phyloP scores from a whole-genome alignment of 2,113 vertebrate genomes.

The Miniopterus natalensis region DNA sequence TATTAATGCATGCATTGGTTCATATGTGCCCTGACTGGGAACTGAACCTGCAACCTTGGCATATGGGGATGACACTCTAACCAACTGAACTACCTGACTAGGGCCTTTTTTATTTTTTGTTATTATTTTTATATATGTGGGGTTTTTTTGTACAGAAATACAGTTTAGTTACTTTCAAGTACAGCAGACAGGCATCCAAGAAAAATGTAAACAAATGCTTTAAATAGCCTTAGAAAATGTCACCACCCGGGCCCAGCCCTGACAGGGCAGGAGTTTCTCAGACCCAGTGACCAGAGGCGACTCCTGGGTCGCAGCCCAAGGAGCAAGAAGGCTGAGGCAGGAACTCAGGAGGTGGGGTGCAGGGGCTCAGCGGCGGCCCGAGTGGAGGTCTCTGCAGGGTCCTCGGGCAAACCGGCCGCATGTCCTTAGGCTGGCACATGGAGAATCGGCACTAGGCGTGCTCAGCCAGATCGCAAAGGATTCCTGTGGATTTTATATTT shows the following conservation, averaged over 20 bases:
- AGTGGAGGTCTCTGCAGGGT: background rate
- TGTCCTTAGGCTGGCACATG: background rate
- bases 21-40: background rate
- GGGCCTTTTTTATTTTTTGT: too few species aligned
- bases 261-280: background rate
- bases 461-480: background rate
- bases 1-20: too few species aligned
- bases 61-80: too few species aligned
- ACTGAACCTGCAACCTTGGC: background rate
- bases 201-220: background rate
- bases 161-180: background rate
- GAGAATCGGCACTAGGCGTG: background rate
- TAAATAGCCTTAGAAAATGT: background rate
- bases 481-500: background rate
- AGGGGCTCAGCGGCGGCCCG: background rate
- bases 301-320: background rate
- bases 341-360: background rate
- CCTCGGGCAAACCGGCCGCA: background rate
- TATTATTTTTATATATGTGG: background rate
- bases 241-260: background rate
- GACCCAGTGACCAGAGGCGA: background rate
- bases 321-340: background rate
- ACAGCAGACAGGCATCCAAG: background rate
- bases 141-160: background rate
- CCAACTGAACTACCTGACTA: too few species aligned